Evolutionary conservation across 1,140 invertebrate species (phyloP).

Genomic region (Scaptomyza pallida): DNA sequence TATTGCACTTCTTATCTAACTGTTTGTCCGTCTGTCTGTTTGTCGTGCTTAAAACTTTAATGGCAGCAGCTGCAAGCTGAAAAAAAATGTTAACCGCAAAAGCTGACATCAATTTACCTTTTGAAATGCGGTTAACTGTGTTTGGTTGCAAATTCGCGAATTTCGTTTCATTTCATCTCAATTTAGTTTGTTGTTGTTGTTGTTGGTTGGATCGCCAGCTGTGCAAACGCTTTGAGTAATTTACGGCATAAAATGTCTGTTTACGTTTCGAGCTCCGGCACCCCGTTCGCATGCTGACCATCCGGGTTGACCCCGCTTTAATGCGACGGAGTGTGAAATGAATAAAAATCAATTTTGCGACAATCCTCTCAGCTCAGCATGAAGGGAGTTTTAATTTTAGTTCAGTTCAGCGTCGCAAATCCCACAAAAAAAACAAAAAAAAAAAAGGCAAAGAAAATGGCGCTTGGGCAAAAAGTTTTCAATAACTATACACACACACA

Average conservation of each 20-base stretch:
- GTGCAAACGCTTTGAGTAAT: conserved; percentile 20
- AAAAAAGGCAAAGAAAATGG: conserved; percentile 36
- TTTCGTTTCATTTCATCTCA: conserved; percentile 12
- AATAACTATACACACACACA: conserved; percentile 55
- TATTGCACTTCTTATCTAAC: conserved; percentile 9
- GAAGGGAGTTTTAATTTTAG: conserved; percentile 48
- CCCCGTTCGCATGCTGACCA: too few relatives aligned
- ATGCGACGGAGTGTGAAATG: conserved; percentile 8
- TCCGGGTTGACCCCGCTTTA: too few relatives aligned
- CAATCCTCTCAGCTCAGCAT: conserved; percentile 22
- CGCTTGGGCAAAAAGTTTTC: conserved; percentile 42
- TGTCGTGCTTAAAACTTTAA: conserved; percentile 21
- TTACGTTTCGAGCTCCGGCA: conserved; percentile 6
- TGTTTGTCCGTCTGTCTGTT: too few relatives aligned
- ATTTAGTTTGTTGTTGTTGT: neutral
- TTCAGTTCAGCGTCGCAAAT: conserved; percentile 30
- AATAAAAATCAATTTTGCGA: conserved; percentile 36
- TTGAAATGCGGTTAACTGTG: conserved; percentile 8
- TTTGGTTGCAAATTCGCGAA: conserved; percentile 3
- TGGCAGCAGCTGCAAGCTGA: conserved; percentile 11
- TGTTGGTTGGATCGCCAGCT: neutral
- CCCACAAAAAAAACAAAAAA: conserved; percentile 4
- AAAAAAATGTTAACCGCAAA: neutral
- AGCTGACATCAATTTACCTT: conserved; percentile 31
- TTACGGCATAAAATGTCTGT: conserved; percentile 6